Conservation (phyloP, 2,113 vertebrate species). For the Aspidoscelis tigris region DNA sequence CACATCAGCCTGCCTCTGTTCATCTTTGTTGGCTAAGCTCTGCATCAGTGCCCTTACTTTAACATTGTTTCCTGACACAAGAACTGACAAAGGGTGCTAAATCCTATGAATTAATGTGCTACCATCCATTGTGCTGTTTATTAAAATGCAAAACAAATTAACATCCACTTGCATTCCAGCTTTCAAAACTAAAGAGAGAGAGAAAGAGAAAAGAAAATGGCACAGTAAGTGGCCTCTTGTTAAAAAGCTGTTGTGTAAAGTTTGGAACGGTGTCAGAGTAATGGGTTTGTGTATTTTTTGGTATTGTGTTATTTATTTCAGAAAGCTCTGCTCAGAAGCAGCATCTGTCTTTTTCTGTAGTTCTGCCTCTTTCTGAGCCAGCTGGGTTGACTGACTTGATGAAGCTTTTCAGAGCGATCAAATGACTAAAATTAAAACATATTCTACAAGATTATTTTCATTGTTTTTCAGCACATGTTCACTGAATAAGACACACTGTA, state of each 20-base stretch:
- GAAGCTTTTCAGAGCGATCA: constrained; percentile 71
- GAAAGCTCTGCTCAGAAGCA: constrained; percentile 60
- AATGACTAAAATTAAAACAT: constrained; percentile 67
- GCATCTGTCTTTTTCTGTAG: constrained; percentile 71
- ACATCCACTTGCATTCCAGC: constrained; percentile 63
- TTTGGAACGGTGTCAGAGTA: constrained; percentile 72
- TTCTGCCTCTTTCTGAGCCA: constrained; percentile 46
- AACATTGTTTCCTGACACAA: constrained; percentile 66
- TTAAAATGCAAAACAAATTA: constrained; percentile 68
- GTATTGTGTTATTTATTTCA: constrained; percentile 69
- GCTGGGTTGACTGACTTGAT: constrained; percentile 70
- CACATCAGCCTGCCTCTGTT: constrained; percentile 21
- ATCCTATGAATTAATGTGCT: constrained; percentile 65
- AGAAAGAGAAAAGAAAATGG: constrained; percentile 36
- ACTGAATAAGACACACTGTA: constrained; percentile 55
- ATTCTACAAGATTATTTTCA: constrained; percentile 67
- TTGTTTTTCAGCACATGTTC: constrained; percentile 71
- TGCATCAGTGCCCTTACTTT: constrained; percentile 50
- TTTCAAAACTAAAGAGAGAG: constrained; percentile 48
- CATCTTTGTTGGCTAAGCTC: constrained; percentile 37
- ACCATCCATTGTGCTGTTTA: constrained; percentile 64
- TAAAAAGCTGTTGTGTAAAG: constrained; percentile 66
- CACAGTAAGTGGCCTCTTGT: constrained; percentile 69
- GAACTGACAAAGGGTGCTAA: constrained; percentile 68
- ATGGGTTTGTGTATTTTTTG: constrained; percentile 50